phyloP scores from a whole-genome alignment of 2,888 invertebrate genomes.

The Lithosia quadra region DNA sequence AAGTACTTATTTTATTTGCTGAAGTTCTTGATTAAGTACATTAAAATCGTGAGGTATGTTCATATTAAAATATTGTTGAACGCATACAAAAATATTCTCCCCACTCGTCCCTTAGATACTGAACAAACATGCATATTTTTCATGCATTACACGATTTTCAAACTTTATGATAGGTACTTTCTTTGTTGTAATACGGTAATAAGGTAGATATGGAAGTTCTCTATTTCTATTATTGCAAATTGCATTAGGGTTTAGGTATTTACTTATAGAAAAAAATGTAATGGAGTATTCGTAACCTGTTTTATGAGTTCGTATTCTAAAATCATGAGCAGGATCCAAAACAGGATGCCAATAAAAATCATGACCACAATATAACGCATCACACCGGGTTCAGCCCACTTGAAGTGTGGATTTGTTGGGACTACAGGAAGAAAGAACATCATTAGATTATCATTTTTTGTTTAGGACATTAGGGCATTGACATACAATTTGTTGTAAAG shows the following conservation, averaged over 20 bases:
- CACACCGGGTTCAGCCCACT: slow-evolving; percentile 90
- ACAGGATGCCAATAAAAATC: slow-evolving; percentile 82
- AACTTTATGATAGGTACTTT: no score
- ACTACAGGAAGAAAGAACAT: slow-evolving; percentile 58
- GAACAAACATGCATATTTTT: no score
- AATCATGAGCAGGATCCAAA: slow-evolving; percentile 88
- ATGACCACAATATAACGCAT: slow-evolving; percentile 89
- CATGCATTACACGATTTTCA: no score
- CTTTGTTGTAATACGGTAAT: no score
- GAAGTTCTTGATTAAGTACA: no score
- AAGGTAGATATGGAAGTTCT: no score
- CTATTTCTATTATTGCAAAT: neutral
- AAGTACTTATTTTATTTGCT: no score
- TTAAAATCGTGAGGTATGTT: no score
- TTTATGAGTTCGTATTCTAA: slow-evolving; percentile 88
- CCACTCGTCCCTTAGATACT: no score
- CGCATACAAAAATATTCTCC: no score
- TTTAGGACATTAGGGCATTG: neutral
- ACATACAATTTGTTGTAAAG: neutral
- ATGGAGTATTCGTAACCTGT: slow-evolving; percentile 71
- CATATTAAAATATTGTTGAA: no score
- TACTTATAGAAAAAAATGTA: neutral
- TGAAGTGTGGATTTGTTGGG: slow-evolving; percentile 84
- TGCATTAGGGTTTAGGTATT: neutral
- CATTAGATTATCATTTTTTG: neutral